A percentile compares a stretch with the other conserved stretches of the same genome.
phyloP scores from a whole-genome alignment of 2,888 invertebrate genomes.

The Pseudococcus jackbeardsleyi region DNA sequence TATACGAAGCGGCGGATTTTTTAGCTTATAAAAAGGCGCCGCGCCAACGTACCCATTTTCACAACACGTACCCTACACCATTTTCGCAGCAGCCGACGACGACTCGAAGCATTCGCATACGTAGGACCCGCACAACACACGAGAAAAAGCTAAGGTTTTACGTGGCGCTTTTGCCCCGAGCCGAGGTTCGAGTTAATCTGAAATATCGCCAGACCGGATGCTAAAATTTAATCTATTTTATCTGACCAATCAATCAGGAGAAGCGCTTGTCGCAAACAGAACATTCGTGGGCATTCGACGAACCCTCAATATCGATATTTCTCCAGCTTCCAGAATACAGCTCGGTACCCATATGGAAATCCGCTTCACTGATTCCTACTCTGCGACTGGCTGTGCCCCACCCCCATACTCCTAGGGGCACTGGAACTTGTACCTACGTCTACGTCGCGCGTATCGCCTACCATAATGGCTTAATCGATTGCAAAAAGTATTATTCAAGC shows the following conservation, averaged over 20 bases:
- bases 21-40: constrained; percentile 35
- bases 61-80: background rate
- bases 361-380: background rate
- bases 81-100: background rate
- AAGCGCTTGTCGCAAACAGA: constrained; percentile 34
- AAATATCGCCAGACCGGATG: constrained; percentile 1
- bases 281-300: background rate
- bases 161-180: background rate
- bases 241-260: constrained; percentile 11
- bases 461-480: constrained; percentile 22
- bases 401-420: background rate
- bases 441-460: background rate
- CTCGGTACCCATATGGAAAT: background rate
- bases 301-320: constrained; percentile 5
- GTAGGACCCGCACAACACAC: background rate
- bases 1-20: constrained; percentile 17
- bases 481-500: constrained; percentile 24
- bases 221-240: constrained; percentile 34
- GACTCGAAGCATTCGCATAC: background rate
- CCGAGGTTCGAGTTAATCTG: background rate
- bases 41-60: constrained; percentile 28
- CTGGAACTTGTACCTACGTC: background rate
- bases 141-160: background rate
- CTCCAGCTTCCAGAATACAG: background rate
- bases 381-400: background rate